phyloP scores from a whole-genome alignment of 2,888 invertebrate genomes.

The Heliconius erato region DNA sequence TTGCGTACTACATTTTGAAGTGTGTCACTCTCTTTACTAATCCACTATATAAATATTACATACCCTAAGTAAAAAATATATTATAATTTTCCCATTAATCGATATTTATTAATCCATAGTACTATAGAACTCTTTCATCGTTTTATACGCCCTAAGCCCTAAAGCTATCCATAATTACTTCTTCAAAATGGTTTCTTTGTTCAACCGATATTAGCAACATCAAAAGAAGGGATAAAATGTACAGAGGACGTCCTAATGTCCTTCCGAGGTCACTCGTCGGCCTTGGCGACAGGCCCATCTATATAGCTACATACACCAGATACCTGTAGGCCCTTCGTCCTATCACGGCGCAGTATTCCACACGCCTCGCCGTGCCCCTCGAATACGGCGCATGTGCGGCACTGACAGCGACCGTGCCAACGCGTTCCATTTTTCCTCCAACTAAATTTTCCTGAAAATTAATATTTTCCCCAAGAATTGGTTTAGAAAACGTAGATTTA shows the following conservation, averaged over 20 bases:
- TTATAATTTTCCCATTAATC: not conserved
- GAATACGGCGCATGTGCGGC: slow-evolving; percentile 71
- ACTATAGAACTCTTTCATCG: not conserved
- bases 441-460: slow-evolving; percentile 32
- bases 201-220: not conserved
- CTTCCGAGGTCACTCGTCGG: slow-evolving; percentile 69
- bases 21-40: not conserved
- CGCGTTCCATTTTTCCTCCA: slow-evolving; percentile 70
- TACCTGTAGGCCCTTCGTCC: slow-evolving; percentile 72
- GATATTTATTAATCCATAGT: not conserved
- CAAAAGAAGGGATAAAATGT: slow-evolving; percentile 25
- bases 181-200: slow-evolving; percentile 9
- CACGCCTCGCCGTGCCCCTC: slow-evolving; percentile 80
- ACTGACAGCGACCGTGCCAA: slow-evolving; percentile 77
- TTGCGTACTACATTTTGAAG: not conserved
- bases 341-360: slow-evolving; percentile 69
- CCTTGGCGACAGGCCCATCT: slow-evolving; percentile 67
- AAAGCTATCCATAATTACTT: slow-evolving; percentile 7
- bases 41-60: not conserved
- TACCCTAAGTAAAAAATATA: not conserved
- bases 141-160: not conserved
- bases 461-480: slow-evolving; percentile 32
- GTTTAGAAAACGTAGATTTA: slow-evolving; percentile 35
- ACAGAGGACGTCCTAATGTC: slow-evolving; percentile 51
- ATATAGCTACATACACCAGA: slow-evolving; percentile 52